phyloP scores from a whole-genome alignment of 2,797 vertebrate species.

The Sebastes baramenuke region DNA sequence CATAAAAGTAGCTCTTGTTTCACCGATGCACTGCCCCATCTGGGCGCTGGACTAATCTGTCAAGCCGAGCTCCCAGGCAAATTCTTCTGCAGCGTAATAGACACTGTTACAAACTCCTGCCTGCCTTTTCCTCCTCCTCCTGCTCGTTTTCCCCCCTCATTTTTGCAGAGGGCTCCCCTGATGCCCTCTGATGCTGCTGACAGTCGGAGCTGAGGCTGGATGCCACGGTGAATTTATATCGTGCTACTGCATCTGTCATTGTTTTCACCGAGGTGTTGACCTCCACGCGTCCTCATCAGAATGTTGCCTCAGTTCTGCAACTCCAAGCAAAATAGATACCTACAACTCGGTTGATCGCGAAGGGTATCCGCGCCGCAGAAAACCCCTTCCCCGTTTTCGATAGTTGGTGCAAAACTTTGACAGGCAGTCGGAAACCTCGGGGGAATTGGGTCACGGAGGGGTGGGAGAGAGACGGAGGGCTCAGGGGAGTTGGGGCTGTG shows the following conservation, averaged over 20 bases:
- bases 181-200: constrained; percentile 74
- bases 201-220: constrained; percentile 65
- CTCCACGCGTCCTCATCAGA: constrained; percentile 71
- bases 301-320: constrained; percentile 71
- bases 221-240: constrained; percentile 71
- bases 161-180: constrained; percentile 70
- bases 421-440: constrained; percentile 73
- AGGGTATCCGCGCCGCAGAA: constrained; percentile 61
- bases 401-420: constrained; percentile 77
- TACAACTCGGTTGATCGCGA: constrained; percentile 66
- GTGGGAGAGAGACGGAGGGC: constrained; percentile 59
- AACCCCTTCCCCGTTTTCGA: constrained; percentile 57
- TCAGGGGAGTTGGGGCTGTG: constrained; percentile 58
- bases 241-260: constrained; percentile 62
- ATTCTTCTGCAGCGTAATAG: constrained; percentile 84
- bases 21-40: constrained; percentile 83
- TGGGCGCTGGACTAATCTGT: constrained; percentile 85
- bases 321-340: constrained; percentile 78
- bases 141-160: constrained; percentile 51
- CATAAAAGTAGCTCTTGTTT: constrained; percentile 87
- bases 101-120: constrained; percentile 77
- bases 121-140: constrained; percentile 53
- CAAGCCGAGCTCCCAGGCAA: constrained; percentile 86
- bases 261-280: constrained; percentile 74
- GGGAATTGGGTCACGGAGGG: constrained; percentile 77